Conservation (phyloP, 2,113 vertebrate species). For the Epinephelus fuscoguttatus region DNA sequence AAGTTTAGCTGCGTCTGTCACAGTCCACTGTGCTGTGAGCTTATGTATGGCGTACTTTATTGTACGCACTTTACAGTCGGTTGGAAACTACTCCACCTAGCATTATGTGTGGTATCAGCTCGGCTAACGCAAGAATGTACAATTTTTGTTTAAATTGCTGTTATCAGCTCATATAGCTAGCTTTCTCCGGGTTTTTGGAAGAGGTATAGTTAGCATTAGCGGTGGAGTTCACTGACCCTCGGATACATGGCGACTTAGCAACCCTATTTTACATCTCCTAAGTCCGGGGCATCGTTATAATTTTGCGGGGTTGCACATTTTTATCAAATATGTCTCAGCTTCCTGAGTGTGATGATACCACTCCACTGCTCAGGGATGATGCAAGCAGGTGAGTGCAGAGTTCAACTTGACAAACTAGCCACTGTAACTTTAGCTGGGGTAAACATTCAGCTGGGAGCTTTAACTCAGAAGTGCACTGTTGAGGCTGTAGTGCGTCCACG, state of each 20-base stretch:
- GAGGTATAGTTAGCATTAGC: conserved; percentile 4
- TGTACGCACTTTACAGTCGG: neutral
- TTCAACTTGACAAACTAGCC: neutral
- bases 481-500: too few relatives aligned
- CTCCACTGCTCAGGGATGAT: conserved; percentile 77
- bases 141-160: neutral
- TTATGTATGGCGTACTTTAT: neutral
- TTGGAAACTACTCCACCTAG: neutral
- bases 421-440: neutral
- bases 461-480: neutral
- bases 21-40: conserved; percentile 35
- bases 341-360: conserved; percentile 67
- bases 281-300: neutral
- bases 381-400: conserved; percentile 84
- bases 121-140: neutral
- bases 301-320: neutral
- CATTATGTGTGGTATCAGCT: neutral
- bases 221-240: conserved; percentile 43
- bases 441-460: neutral
- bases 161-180: neutral
- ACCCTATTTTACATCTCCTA: neutral
- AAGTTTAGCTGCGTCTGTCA: neutral
- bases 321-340: conserved; percentile 65
- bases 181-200: neutral
- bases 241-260: conserved; percentile 51